phyloP scores from a whole-genome alignment of 2,888 invertebrate species.

The Oscheius sp. region DNA sequence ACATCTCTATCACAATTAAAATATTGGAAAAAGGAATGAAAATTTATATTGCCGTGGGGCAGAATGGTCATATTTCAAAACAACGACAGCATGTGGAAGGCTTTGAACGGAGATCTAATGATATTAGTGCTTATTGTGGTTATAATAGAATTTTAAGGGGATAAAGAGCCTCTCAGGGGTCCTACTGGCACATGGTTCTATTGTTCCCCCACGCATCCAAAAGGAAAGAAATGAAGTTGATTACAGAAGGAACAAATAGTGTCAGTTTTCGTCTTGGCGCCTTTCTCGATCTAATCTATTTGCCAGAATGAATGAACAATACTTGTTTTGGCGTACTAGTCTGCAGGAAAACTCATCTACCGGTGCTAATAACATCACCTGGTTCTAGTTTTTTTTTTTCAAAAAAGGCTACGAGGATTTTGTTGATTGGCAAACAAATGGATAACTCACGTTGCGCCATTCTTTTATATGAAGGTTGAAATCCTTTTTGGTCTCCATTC shows the following conservation, averaged over 20 bases:
- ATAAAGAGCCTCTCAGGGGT: slow-evolving; percentile 3
- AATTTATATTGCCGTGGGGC: slow-evolving; percentile 3
- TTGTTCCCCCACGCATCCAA: neutral
- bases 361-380: neutral
- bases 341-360: neutral
- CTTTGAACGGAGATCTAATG: neutral
- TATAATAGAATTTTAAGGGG: slow-evolving; percentile 19
- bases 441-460: slow-evolving; percentile 61
- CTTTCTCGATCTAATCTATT: slow-evolving; percentile 9
- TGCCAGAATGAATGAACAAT: slow-evolving; percentile 15
- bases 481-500: slow-evolving; percentile 47
- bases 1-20: no score
- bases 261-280: slow-evolving; percentile 2
- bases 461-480: slow-evolving; percentile 57
- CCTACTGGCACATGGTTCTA: neutral
- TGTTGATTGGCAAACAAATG: neutral
- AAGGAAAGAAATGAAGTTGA: neutral
- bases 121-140: slow-evolving; percentile 21
- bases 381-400: neutral
- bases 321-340: neutral
- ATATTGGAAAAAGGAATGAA: neutral
- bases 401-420: neutral
- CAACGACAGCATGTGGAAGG: neutral
- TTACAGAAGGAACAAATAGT: slow-evolving; percentile 5
- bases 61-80: neutral